Evolutionary conservation across 37 sponge, comb jelly and placozoan species (phyloP).

Genomic region (Halichondria panicea): DNA sequence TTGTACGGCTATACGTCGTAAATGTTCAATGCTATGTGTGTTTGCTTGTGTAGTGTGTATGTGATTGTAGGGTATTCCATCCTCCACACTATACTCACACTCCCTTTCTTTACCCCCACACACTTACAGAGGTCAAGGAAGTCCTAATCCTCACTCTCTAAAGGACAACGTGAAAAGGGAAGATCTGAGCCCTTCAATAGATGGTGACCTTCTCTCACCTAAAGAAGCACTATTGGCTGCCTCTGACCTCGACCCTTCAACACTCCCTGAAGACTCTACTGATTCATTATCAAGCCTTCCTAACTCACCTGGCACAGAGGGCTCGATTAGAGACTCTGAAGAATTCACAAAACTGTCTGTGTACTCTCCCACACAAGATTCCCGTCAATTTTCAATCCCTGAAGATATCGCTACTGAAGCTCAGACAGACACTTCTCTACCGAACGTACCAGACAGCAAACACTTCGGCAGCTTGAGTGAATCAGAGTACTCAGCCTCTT

Average conservation of each 20-base stretch:
- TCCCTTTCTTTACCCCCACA: not conserved
- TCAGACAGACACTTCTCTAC: constrained; percentile 22
- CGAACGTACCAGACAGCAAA: constrained; percentile 38
- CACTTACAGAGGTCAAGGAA: not conserved
- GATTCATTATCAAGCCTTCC: constrained; percentile 4
- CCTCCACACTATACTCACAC: not conserved
- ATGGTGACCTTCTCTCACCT: constrained; percentile 15
- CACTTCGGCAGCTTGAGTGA: constrained; percentile 20
- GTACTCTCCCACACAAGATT: constrained; percentile 25
- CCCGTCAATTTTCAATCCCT: constrained; percentile 23
- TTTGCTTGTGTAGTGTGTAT: too few species aligned
- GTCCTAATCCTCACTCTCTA: not conserved
- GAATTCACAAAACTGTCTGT: constrained; percentile 41
- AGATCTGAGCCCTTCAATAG: too few species aligned
- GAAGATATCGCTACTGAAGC: constrained; percentile 38
- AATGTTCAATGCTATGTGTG: too few species aligned
- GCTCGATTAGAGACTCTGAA: not conserved
- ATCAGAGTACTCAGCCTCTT: constrained; percentile 24
- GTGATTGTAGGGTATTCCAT: too few species aligned
- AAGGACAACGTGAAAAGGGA: constrained; percentile 5
- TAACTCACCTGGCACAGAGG: constrained; percentile 4
- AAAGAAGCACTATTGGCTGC: constrained; percentile 24
- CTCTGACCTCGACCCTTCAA: not conserved
- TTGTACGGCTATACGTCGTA: too few species aligned
- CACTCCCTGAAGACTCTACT: constrained; percentile 16